Base-by-base conservation (phyloP, 1,140 invertebrate genomes). In the Platyura marginata region DNA sequence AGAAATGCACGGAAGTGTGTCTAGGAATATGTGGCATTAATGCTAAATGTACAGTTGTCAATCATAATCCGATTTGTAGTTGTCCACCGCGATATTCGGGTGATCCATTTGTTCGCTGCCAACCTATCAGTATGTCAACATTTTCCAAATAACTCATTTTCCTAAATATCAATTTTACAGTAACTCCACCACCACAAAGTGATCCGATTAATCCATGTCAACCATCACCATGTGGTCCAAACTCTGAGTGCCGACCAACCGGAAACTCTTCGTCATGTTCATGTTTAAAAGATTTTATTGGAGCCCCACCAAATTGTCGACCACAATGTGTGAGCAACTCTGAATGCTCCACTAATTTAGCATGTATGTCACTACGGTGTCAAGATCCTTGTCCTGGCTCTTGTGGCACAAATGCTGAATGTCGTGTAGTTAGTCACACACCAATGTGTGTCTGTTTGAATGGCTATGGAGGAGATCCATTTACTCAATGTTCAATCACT, bases 1-100 rank as follows among this genome's bases (percentile, higher is more conserved):
- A 83, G 49, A 84, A 83, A 54, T 90, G 86, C 58, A 77, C 79
- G 1, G 81, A 91, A 64, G 84, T 85, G 3, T 91, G 85, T 55
- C 63, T 75, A 2, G 36, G 82, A 20, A 73, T 81, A 10, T 91
- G 86, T 56, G 87, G 84, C 3, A 51, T 88, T 21, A 50, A 50
- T 45, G 15, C 48, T 47, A 49, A 80, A 79, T 91, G 85, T 56
- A 78, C 84, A 66, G 81, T 87, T 2, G 78, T 85, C 29, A 85
- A 85, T 53, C 84, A 89, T 49, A 83, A 79, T 45, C 81, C 83
- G 6, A 83, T 84, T 40, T 88, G 84, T 51, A 81, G 77, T 50
- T 88, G 86, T 53, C 64, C 73, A 38, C 65, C 77, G 33, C 77
- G 77, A 9, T 79, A 81, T 61, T 84, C 81, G 8, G 86, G 86